A percentile compares a stretch with the other conserved stretches of the same genome.
These are phyloP conservation scores for Euthynnus affinis DNA, from an alignment of 2,797 vertebrate species.

Conservation along the genomic window DNA sequence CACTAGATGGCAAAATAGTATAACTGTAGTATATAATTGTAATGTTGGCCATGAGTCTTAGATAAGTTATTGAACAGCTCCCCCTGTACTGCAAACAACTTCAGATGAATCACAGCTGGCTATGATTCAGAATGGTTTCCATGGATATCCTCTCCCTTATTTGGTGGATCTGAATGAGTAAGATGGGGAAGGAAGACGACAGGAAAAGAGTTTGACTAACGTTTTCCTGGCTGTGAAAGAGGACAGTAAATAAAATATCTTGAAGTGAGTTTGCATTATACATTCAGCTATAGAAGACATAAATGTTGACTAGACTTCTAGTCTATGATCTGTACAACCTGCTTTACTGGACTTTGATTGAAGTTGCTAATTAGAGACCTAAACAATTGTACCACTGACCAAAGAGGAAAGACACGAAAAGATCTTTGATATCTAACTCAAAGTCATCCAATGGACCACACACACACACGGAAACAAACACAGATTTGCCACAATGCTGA, in stretches of 20 bases:
- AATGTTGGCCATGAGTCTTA: neutral
- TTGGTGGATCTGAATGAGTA: conserved; percentile 13
- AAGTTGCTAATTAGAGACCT: conserved; percentile 57
- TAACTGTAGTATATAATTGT: neutral
- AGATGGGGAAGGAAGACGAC: conserved; percentile 1
- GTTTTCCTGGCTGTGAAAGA: conserved; percentile 36
- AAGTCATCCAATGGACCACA: conserved; percentile 51
- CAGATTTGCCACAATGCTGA: conserved; percentile 14
- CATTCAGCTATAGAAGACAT: neutral
- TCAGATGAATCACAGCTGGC: conserved; percentile 43
- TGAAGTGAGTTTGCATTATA: neutral
- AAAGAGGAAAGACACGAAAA: conserved; percentile 31
- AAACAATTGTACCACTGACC: conserved; percentile 21
- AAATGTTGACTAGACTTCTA: conserved; percentile 14
- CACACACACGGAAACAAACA: neutral
- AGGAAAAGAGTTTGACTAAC: conserved; percentile 23
- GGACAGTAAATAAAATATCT: neutral
- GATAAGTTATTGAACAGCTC: conserved; percentile 2
- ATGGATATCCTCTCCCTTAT: conserved; percentile 15
- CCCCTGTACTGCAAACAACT: conserved; percentile 36
- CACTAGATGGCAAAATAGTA: conserved; percentile 66
- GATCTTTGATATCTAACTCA: conserved; percentile 22
- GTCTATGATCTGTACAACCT: conserved; percentile 15
- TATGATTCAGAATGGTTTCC: conserved; percentile 28
- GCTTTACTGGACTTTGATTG: conserved; percentile 10